Conservation (phyloP, 1,140 invertebrate species). For the Cepaea nemoralis region DNA sequence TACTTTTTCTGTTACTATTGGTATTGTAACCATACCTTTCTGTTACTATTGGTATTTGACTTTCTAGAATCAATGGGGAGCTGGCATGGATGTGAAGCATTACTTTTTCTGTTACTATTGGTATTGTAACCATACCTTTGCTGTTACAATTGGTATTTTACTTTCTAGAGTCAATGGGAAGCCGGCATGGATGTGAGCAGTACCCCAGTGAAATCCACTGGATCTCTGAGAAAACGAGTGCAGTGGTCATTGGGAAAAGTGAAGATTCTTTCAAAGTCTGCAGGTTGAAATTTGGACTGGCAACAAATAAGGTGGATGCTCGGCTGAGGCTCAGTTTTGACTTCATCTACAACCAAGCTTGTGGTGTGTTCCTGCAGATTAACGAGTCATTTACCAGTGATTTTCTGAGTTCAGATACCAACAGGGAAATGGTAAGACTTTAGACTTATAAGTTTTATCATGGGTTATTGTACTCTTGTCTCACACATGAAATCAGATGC, state of each 20-base stretch:
- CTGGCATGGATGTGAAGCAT: too few relatives aligned
- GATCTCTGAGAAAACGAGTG: slow-evolving; percentile 35
- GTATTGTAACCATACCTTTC: too few relatives aligned
- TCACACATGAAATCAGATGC: too few relatives aligned
- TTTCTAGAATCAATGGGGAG: too few relatives aligned
- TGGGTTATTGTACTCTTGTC: too few relatives aligned
- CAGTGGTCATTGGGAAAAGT: slow-evolving; percentile 11
- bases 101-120: too few relatives aligned
- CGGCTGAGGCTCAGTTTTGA: slow-evolving; percentile 24
- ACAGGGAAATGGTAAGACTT: slow-evolving; percentile 33
- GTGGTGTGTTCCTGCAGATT: slow-evolving; percentile 26
- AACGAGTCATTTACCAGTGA: slow-evolving; percentile 30
- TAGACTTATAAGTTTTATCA: too few relatives aligned
- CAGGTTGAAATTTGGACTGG: slow-evolving; percentile 20
- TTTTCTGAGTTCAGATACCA: neutral
- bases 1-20: too few relatives aligned
- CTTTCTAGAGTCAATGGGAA: slow-evolving; percentile 31
- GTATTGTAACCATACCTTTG: too few relatives aligned
- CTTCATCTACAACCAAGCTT: slow-evolving; percentile 23
- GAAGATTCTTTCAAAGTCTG: neutral
- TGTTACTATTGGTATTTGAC: too few relatives aligned
- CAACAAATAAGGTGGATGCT: neutral
- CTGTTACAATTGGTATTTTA: neutral
- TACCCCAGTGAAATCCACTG: neutral
- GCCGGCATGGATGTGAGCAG: neutral